Percentiles rank a stretch among this genome's conserved stretches.
phyloP scores from a whole-genome alignment of 2,113 vertebrate species.

The Elaphurus davidianus region DNA sequence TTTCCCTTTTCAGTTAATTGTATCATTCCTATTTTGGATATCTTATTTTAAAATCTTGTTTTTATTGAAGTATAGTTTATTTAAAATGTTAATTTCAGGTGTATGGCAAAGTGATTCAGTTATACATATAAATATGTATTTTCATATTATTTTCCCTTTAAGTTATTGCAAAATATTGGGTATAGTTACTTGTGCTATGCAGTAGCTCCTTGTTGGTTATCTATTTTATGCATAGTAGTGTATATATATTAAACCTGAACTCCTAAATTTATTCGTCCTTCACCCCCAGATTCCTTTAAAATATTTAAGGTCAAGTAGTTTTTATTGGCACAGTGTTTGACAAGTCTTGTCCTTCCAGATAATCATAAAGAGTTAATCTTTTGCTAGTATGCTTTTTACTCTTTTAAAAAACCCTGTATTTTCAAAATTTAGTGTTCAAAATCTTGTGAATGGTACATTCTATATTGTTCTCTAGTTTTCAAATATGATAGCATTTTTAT shows the following conservation, averaged over 20 bases:
- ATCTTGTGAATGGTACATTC: background rate
- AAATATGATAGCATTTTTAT: background rate
- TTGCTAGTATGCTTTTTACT: background rate
- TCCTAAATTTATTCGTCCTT: background rate
- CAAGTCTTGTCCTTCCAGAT: background rate
- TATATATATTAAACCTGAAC: background rate
- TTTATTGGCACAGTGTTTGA: background rate
- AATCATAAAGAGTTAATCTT: background rate
- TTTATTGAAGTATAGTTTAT: background rate
- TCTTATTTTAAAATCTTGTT: background rate
- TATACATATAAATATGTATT: background rate
- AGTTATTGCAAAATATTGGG: background rate
- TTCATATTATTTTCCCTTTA: background rate
- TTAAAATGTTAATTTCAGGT: background rate
- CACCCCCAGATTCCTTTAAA: background rate
- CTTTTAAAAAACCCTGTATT: background rate
- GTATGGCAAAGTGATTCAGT: background rate
- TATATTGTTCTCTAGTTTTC: background rate
- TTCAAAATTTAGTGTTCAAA: background rate
- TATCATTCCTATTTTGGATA: background rate
- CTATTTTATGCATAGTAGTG: background rate
- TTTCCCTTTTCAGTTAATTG: background rate
- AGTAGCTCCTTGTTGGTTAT: background rate
- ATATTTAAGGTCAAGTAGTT: conserved; percentile 10
- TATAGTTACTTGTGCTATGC: background rate